Base-by-base conservation (phyloP, 2,888 invertebrate species). In the Criorhina ranunculi region DNA sequence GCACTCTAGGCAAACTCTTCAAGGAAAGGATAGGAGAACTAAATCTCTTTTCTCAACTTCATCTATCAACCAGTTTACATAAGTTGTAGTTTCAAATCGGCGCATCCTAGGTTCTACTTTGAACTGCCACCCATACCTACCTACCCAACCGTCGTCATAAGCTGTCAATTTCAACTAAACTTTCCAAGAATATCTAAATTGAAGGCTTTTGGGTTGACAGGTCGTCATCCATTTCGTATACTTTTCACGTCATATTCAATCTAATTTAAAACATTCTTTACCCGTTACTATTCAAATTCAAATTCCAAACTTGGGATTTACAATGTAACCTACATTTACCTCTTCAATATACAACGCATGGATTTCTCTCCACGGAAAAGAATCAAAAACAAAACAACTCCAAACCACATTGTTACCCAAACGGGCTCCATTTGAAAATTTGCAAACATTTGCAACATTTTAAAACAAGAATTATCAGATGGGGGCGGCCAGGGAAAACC, bases 381-480 rank as follows among this genome's bases (percentile, higher is more conserved):
- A 53, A 53, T 31, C 42, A n/a, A 9, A 44, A 37, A 31, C 11
- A 64, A 51, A 75, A 66, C 37, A 57, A 24, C 66, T 42, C 33
- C 11, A 64, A 77, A 78, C 79, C 82, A 83, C 78, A 79, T 78
- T 83, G 78, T 78, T 83, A 79, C 42, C 72, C 80, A 40, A 51
- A 49, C 37, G 66, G 46, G 37, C 64, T 78, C 49, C 44, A 62
- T 67, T 83, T 73, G 60, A 11, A 83, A 83, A 79, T 79, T 83
- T 60, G 73, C 67, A 80, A 69, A 73, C 73, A 80, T 85, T 80
- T 75, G 75, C 75, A 80, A 70, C 75, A 80, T 66, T 67, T 67
- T 75, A 12, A 37, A 75, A 59, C 62, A 37, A 60, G n/a, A 78
- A 72, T 62, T 67, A 60, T 78, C 59, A n/a, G 60, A 67, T 60